phyloP scores from a whole-genome alignment of 2,888 invertebrate genomes.

The Sisyra terminalis region DNA sequence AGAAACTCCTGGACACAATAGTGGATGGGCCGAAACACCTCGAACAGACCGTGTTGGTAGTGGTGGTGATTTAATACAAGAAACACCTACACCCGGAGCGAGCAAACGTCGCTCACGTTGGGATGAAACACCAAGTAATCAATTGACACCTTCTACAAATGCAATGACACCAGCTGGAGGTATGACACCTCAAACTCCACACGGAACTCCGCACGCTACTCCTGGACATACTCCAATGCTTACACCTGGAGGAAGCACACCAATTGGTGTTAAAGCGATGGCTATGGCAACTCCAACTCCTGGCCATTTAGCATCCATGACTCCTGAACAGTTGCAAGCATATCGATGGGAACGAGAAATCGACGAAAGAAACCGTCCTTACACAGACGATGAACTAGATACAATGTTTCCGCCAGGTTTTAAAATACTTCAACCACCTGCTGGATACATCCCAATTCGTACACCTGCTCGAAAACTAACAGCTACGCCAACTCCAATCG shows the following conservation, averaged over 20 bases:
- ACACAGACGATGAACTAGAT: constrained; percentile 94
- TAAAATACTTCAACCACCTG: constrained; percentile 90
- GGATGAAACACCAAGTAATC: constrained; percentile 91
- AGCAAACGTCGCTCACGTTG: constrained; percentile 93
- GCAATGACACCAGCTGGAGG: constrained; percentile 35
- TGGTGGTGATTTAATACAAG: constrained; percentile 50
- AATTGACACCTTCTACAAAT: constrained; percentile 42
- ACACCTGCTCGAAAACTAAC: constrained; percentile 96
- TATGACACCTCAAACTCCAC: constrained; percentile 47
- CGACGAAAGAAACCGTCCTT: constrained; percentile 91
- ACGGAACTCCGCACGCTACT: constrained; percentile 57
- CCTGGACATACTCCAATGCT: constrained; percentile 49
- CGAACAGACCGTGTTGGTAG: constrained; percentile 77
- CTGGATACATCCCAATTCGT: constrained; percentile 88
- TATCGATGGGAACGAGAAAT: constrained; percentile 98
- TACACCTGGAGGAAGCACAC: constrained; percentile 73
- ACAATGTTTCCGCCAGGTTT: constrained; percentile 96
- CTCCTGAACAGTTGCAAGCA: constrained; percentile 96
- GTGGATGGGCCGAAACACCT: constrained; percentile 99
- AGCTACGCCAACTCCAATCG: constrained; percentile 95
- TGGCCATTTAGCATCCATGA: constrained; percentile 93
- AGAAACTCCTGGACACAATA: constrained; percentile 90
- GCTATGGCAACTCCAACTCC: constrained; percentile 97
- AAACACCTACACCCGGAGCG: constrained; percentile 86
- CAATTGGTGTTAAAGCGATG: constrained; percentile 92